phyloP scores from a whole-genome alignment of 2,888 invertebrate genomes.

The Dichetophora obliterata region DNA sequence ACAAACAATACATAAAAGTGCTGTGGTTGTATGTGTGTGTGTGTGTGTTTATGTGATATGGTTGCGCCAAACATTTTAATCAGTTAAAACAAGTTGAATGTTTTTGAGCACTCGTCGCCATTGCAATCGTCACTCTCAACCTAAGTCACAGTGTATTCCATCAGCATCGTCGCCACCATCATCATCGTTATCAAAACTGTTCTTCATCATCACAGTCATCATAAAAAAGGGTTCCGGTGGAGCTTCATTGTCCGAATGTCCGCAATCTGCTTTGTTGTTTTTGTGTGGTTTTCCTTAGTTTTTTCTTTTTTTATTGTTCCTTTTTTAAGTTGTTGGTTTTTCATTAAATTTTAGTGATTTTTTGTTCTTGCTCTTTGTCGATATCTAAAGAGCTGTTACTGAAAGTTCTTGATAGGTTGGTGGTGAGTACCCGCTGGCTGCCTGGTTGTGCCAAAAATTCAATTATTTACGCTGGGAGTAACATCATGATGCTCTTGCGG shows the following conservation, averaged over 20 bases:
- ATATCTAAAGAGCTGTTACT: no score
- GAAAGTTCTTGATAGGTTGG: no score
- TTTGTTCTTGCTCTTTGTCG: background rate
- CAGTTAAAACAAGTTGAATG: constrained; percentile 35
- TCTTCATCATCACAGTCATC: background rate
- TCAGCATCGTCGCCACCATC: background rate
- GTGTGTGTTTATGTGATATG: background rate
- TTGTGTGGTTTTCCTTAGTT: background rate
- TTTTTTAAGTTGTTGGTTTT: background rate
- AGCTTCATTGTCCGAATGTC: constrained; percentile 28
- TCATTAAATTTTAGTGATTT: constrained; percentile 2
- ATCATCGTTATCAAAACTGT: background rate
- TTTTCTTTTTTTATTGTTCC: background rate
- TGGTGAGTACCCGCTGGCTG: no score
- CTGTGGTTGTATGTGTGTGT: background rate
- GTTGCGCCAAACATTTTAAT: constrained; percentile 32
- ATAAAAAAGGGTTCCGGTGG: constrained; percentile 7
- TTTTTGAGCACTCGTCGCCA: background rate
- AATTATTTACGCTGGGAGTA: constrained; percentile 7
- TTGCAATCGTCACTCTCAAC: constrained; percentile 1
- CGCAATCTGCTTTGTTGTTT: constrained; percentile 18
- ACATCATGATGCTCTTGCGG: background rate
- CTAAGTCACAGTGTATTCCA: background rate
- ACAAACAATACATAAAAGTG: no score
- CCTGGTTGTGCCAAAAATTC: background rate